Conservation (phyloP, 2,797 vertebrate genomes). For the Perodicticus potto region DNA sequence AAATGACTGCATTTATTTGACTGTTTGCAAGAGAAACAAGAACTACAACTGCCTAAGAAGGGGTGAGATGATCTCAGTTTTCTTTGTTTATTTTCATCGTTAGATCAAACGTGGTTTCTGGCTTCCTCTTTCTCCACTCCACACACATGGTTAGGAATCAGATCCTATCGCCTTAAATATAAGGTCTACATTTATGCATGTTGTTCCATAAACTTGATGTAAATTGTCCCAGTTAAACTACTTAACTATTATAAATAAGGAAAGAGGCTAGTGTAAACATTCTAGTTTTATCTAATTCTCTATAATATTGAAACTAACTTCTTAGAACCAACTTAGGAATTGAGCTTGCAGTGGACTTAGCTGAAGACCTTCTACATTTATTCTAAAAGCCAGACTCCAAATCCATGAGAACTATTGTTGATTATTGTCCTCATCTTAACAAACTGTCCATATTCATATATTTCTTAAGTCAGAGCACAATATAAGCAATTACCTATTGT, state of each 20-base stretch:
- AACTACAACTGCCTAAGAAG: not conserved
- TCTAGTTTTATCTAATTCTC: not conserved
- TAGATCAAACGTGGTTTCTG: conserved; percentile 39
- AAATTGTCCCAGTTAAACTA: not conserved
- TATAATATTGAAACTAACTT: conserved; percentile 26
- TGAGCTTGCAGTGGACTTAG: conserved; percentile 54
- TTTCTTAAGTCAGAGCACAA: not conserved
- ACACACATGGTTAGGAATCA: not conserved
- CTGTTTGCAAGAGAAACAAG: not conserved
- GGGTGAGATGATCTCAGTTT: not conserved
- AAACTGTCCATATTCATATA: not conserved
- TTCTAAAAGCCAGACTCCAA: conserved; percentile 34
- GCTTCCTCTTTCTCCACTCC: not conserved
- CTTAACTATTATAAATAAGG: not conserved
- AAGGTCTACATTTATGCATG: not conserved
- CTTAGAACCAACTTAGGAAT: conserved; percentile 20
- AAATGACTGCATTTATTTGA: conserved; percentile 58
- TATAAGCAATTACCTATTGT: not conserved
- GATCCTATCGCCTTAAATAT: rapidly evolving
- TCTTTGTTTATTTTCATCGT: not conserved
- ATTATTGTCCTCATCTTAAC: conserved; percentile 45
- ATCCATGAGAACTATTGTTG: not conserved
- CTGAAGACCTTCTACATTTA: conserved; percentile 51
- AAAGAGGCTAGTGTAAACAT: not conserved
- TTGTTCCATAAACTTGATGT: conserved; percentile 33